These are phyloP conservation scores for Pipistrellus pipistrellus DNA, from an alignment of 2,797 vertebrate genomes.

Conservation along the genomic window DNA sequence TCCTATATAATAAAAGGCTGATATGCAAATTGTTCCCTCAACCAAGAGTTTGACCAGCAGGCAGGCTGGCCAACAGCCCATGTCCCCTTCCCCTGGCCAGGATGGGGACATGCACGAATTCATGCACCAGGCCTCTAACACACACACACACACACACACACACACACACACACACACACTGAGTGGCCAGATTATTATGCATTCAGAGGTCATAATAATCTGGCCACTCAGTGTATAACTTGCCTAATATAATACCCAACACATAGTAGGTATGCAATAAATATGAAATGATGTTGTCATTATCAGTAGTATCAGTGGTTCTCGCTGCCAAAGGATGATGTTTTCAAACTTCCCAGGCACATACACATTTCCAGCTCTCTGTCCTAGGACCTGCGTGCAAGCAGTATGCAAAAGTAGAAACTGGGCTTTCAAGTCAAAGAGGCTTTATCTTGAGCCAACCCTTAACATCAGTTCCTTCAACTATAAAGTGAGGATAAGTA, in stretches of 20 bases:
- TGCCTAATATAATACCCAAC: neutral
- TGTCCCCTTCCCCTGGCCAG: too few relatives aligned
- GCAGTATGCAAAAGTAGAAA: neutral
- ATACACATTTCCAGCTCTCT: neutral
- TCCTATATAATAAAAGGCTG: too few relatives aligned
- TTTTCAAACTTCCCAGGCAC: neutral
- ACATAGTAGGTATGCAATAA: neutral
- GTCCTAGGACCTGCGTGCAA: neutral
- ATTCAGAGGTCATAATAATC: too few relatives aligned
- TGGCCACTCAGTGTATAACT: neutral
- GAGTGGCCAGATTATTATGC: too few relatives aligned
- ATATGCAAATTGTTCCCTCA: too few relatives aligned
- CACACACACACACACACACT: too few relatives aligned
- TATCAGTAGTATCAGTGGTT: neutral
- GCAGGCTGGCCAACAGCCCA: too few relatives aligned
- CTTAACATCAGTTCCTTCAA: neutral
- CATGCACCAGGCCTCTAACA: too few relatives aligned
- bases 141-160: too few relatives aligned
- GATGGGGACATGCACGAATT: too few relatives aligned
- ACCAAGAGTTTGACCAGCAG: too few relatives aligned
- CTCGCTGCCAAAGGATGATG: neutral
- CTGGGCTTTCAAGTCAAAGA: neutral
- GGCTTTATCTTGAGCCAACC: conserved; percentile 20
- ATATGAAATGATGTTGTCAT: neutral
- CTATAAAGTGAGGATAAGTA: neutral